Conservation (phyloP, 2,888 invertebrate species). For the Rotaria socialis region DNA sequence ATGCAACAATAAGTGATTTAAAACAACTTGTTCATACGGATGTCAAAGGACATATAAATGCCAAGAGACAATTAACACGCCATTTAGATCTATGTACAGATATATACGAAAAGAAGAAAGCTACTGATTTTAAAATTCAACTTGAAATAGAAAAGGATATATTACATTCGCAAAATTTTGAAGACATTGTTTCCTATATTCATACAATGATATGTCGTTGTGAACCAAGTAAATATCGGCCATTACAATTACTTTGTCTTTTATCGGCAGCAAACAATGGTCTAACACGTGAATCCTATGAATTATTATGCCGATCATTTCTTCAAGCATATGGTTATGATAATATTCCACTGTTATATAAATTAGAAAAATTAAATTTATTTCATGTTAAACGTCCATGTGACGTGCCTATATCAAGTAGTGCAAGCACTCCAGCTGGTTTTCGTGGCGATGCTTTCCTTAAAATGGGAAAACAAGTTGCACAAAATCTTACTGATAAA, state of each 20-base stretch:
- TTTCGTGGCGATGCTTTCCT: neutral
- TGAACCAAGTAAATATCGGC: slow-evolving; percentile 27
- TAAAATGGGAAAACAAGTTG: neutral
- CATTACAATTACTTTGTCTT: slow-evolving; percentile 30
- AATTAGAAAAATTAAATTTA: slow-evolving; percentile 16
- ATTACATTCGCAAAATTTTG: neutral
- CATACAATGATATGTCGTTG: slow-evolving; percentile 28
- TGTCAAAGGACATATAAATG: neutral
- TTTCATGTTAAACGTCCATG: neutral
- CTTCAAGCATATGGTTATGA: slow-evolving; percentile 30
- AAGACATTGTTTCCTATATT: neutral
- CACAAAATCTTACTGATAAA: slow-evolving; percentile 21
- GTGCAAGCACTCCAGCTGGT: neutral
- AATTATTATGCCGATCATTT: neutral
- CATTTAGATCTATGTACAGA: neutral
- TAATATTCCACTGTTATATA: neutral
- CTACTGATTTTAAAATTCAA: slow-evolving; percentile 22
- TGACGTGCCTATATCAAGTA: neutral
- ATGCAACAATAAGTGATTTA: neutral
- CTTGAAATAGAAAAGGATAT: slow-evolving; percentile 14
- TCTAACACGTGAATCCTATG: neutral
- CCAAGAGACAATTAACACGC: neutral
- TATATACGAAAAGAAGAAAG: slow-evolving; percentile 2
- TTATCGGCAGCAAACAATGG: slow-evolving; percentile 18
- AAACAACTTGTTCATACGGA: neutral